Conservation (phyloP, 2,113 vertebrate genomes). For the Fulica atra region DNA sequence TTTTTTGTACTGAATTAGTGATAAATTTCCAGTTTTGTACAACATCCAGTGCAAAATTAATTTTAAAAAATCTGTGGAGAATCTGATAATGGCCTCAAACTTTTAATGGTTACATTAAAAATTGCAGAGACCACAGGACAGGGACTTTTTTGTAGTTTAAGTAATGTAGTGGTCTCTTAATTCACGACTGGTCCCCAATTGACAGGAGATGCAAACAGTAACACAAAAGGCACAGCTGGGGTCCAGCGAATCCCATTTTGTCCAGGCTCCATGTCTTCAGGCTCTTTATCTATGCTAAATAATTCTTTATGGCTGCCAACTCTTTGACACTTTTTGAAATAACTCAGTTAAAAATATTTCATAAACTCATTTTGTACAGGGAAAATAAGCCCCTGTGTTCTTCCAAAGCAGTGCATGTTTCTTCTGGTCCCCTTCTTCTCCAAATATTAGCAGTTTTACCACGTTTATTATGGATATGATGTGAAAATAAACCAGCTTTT, state of each 20-base stretch:
- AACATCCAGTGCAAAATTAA: neutral
- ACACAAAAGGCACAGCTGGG: neutral
- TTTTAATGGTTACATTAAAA: neutral
- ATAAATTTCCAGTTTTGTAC: neutral
- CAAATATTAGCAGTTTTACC: neutral
- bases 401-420: neutral
- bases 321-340: constrained; percentile 14
- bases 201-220: neutral
- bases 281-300: neutral
- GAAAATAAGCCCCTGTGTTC: neutral
- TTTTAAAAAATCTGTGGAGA: neutral
- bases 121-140: neutral
- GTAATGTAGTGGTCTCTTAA: too few relatives aligned
- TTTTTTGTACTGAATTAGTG: neutral
- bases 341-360: neutral
- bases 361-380: neutral
- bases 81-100: neutral
- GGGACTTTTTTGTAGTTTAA: neutral
- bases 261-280: neutral
- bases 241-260: neutral
- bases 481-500: neutral
- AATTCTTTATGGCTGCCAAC: neutral
- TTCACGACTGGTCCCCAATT: neutral
- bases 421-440: neutral
- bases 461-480: neutral